phyloP scores from a whole-genome alignment of 2,888 invertebrate species.

The Caenorhabditis imperialis region DNA sequence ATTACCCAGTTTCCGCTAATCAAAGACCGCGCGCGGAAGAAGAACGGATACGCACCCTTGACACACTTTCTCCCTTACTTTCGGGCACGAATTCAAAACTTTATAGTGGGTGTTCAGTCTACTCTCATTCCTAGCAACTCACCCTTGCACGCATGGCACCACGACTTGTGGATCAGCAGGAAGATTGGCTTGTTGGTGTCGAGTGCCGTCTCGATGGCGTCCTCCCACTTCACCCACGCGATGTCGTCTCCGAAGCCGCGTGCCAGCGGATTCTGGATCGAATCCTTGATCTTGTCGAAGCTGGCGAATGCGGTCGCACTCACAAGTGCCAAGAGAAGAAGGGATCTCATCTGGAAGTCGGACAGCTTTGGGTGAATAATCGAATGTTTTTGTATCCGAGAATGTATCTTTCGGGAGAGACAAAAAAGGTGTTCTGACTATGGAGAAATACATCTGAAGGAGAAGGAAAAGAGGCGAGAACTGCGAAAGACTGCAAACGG shows the following conservation, averaged over 20 bases:
- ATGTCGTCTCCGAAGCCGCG: constrained; percentile 78
- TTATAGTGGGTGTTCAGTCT: neutral
- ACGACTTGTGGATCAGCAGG: constrained; percentile 80
- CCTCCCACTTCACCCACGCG: constrained; percentile 77
- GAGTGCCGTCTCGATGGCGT: constrained; percentile 76
- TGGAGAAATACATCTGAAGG: too few relatives aligned
- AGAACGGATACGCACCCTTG: constrained; percentile 22
- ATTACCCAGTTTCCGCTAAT: neutral
- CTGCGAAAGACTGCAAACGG: neutral
- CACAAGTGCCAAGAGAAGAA: constrained; percentile 55
- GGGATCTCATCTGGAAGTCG: constrained; percentile 56
- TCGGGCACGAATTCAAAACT: neutral
- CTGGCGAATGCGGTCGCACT: constrained; percentile 48
- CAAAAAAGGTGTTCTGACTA: too few relatives aligned
- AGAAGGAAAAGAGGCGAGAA: neutral
- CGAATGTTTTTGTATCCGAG: neutral
- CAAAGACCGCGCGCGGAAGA: neutral
- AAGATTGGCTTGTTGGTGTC: constrained; percentile 79
- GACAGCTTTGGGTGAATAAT: too few relatives aligned
- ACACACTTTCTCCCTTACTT: constrained; percentile 10
- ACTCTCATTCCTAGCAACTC: neutral
- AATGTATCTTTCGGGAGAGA: too few relatives aligned
- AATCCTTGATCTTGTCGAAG: constrained; percentile 70
- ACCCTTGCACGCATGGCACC: constrained; percentile 81
- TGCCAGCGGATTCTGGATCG: constrained; percentile 74